Percentiles rank a stretch among this genome's conserved stretches.
phyloP scores from a whole-genome alignment of 2,888 invertebrate species.

The Dryobotodes eremita region DNA sequence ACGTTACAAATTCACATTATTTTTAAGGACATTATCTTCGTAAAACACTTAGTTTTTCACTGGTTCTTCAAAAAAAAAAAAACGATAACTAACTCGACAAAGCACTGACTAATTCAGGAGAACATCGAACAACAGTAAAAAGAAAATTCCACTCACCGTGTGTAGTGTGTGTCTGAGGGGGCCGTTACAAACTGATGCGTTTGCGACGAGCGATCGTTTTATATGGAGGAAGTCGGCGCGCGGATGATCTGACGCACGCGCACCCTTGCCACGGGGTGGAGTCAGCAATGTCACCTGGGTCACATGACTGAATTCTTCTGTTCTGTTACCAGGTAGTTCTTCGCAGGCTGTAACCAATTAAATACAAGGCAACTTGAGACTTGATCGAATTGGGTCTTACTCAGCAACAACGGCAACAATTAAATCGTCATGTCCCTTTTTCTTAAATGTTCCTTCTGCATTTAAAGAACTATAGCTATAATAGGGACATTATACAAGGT shows the following conservation, averaged over 20 bases:
- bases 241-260: constrained; percentile 72
- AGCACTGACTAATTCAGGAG: constrained; percentile 32
- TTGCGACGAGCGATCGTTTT: constrained; percentile 79
- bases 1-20: constrained; percentile 25
- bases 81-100: not conserved
- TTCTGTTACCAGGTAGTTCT: not conserved
- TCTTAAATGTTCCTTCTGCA: not conserved
- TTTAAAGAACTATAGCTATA: not conserved
- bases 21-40: not conserved
- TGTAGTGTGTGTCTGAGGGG: constrained; percentile 77
- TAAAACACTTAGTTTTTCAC: constrained; percentile 34
- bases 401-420: not conserved
- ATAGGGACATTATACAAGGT: not conserved
- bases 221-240: constrained; percentile 83
- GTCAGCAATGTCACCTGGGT: constrained; percentile 54
- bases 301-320: constrained; percentile 18
- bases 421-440: not conserved
- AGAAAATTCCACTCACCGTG: constrained; percentile 78
- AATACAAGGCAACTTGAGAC: not conserved
- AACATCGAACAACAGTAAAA: constrained; percentile 40
- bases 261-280: constrained; percentile 74
- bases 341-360: not conserved
- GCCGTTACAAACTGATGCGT: constrained; percentile 88
- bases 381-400: not conserved
- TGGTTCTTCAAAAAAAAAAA: not conserved